Conservation (phyloP, 2,113 vertebrate genomes). For the Thalassarche chlororhynchos region DNA sequence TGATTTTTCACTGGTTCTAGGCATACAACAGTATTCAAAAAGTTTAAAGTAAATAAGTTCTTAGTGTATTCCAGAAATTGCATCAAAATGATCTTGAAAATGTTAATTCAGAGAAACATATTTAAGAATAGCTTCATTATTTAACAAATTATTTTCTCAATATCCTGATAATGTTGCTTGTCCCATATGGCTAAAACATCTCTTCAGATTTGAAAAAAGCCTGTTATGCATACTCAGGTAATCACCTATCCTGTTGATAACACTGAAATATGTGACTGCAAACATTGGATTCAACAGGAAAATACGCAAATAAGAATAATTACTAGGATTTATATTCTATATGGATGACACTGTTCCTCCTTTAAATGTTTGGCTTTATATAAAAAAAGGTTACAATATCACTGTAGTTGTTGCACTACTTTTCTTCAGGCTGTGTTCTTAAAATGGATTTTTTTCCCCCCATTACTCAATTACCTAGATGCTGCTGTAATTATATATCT, state of each 20-base stretch:
- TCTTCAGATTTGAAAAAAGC: neutral
- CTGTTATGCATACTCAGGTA: neutral
- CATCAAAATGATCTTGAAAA: neutral
- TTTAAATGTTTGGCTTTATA: neutral
- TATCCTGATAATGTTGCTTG: neutral
- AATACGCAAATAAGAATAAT: neutral
- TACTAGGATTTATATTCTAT: neutral
- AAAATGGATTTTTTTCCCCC: rapidly evolving
- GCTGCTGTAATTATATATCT: neutral
- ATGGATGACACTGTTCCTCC: neutral
- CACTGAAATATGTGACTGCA: neutral
- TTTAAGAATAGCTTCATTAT: neutral
- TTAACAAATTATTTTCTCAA: neutral
- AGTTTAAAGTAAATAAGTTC: neutral
- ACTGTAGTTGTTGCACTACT: neutral
- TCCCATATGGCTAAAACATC: neutral
- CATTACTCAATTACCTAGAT: neutral
- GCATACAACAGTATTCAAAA: neutral
- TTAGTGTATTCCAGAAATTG: neutral
- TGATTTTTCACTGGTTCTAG: neutral
- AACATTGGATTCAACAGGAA: neutral
- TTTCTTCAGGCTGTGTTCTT: neutral
- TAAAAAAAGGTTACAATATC: neutral
- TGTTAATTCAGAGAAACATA: neutral
- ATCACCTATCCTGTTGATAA: neutral